These are phyloP conservation scores for Aromia moschata DNA, from an alignment of 2,888 invertebrate species.

Conservation along the genomic window DNA sequence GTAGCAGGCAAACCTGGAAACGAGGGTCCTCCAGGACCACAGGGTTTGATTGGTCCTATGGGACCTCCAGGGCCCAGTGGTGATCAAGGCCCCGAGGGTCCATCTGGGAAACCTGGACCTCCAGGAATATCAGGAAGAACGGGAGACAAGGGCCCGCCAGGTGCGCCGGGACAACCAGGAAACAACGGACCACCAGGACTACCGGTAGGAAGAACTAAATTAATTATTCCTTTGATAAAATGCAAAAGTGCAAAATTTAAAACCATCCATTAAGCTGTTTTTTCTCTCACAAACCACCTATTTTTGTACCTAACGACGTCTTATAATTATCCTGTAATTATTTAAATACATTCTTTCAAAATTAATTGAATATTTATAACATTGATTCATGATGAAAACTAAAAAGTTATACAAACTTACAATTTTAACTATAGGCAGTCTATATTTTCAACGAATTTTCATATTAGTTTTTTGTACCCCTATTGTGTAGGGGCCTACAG, in stretches of 20 bases:
- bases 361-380: too few relatives aligned
- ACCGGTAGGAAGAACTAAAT: conserved; percentile 67
- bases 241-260: too few relatives aligned
- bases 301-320: neutral
- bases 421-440: too few relatives aligned
- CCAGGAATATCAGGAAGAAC: conserved; percentile 77
- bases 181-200: conserved; percentile 74
- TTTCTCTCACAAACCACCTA: too few relatives aligned
- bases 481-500: conserved; percentile 73
- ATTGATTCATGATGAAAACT: too few relatives aligned
- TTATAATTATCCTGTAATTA: neutral
- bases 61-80: conserved; percentile 73
- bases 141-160: conserved; percentile 80
- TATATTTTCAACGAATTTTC: too few relatives aligned
- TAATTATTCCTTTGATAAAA: neutral
- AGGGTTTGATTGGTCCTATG: conserved; percentile 72
- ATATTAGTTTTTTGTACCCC: conserved; percentile 18
- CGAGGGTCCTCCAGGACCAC: conserved; percentile 77
- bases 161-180: conserved; percentile 72
- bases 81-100: conserved; percentile 70
- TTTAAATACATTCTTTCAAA: too few relatives aligned
- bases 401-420: too few relatives aligned
- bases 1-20: conserved; percentile 75
- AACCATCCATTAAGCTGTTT: too few relatives aligned
- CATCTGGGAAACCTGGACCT: conserved; percentile 75